Evolutionary conservation across 2,888 invertebrate genomes (phyloP).

Genomic region (Phortica magna): DNA sequence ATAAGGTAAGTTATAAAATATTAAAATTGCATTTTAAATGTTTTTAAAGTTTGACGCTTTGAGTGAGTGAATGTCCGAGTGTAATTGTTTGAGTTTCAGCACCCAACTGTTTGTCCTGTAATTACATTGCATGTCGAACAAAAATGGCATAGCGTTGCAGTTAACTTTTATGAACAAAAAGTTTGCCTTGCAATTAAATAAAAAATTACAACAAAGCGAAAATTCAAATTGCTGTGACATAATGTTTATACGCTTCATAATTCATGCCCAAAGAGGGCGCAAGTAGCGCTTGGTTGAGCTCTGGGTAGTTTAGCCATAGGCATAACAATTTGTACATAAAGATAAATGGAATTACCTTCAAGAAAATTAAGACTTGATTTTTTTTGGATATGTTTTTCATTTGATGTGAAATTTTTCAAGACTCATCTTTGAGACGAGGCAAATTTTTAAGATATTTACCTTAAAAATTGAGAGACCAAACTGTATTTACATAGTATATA

Average conservation of each 20-base stretch:
- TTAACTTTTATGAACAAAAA: conserved; percentile 2
- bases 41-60: conserved; percentile 16
- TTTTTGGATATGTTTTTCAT: too few species aligned
- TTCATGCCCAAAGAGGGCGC: neutral
- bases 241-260: too few species aligned
- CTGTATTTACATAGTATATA: too few species aligned
- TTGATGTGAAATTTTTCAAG: too few species aligned
- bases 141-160: neutral
- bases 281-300: neutral
- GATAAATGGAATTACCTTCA: neutral
- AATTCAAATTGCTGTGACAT: neutral
- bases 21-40: conserved; percentile 34
- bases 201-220: neutral
- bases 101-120: neutral
- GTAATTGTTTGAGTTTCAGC: neutral
- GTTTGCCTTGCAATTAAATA: conserved; percentile 24
- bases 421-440: too few species aligned
- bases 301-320: neutral
- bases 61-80: neutral
- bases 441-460: too few species aligned
- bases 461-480: too few species aligned
- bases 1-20: conserved; percentile 15
- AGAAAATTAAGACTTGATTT: too few species aligned
- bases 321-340: neutral
- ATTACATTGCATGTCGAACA: neutral